Percentiles rank a stretch among this genome's conserved stretches.
Conservation (phyloP, 1,140 invertebrate genomes). For the Elymnias hypermnestra region DNA sequence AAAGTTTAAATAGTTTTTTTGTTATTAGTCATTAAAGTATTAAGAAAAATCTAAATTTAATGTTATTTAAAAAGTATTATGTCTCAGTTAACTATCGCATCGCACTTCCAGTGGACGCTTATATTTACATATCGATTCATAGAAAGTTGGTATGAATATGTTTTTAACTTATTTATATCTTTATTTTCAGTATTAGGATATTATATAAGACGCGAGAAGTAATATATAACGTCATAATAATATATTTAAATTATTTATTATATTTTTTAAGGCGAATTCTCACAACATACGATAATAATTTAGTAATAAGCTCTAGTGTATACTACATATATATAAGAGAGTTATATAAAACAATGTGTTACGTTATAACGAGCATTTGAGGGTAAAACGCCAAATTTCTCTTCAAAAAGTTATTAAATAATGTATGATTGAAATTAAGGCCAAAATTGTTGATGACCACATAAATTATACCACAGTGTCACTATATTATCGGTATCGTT, state of each 20-base stretch:
- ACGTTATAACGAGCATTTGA: no score
- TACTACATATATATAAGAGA: background rate
- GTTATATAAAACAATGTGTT: no score
- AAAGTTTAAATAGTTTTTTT: no score
- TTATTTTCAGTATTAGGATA: constrained; percentile 69
- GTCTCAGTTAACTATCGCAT: background rate
- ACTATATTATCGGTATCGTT: no score
- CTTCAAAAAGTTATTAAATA: no score
- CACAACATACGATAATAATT: background rate
- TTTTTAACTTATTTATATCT: constrained; percentile 20
- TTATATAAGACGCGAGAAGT: constrained; percentile 53
- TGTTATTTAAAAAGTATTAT: no score
- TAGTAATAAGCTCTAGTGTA: background rate
- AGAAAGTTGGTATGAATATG: constrained; percentile 50
- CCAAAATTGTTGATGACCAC: no score
- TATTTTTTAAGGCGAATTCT: constrained; percentile 2
- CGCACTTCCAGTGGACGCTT: background rate
- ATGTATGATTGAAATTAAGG: no score
- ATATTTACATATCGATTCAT: constrained; percentile 44
- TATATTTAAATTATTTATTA: constrained; percentile 35
- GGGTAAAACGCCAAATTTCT: no score
- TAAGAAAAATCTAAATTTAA: no score
- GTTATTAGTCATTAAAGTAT: no score
- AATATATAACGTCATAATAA: constrained; percentile 43
- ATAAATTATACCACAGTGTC: no score